Conservation (phyloP, 1,140 invertebrate genomes). For the Microplitis mediator region DNA sequence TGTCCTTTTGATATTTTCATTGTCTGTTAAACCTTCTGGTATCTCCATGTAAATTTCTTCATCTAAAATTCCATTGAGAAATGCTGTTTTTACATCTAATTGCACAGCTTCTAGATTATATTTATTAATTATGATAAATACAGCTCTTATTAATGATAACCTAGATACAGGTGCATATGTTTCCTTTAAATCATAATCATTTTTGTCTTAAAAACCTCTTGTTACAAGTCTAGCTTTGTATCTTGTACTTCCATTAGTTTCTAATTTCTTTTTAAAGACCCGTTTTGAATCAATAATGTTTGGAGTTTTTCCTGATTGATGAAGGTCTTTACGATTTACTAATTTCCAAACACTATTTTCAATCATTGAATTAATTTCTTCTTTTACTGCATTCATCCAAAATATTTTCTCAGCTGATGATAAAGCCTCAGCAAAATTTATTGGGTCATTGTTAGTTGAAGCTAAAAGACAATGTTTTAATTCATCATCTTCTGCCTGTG, state of each 20-base stretch:
- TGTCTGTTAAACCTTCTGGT: constrained; percentile 35
- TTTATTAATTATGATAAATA: constrained; percentile 28
- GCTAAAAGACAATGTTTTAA: background rate
- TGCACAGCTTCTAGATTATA: constrained; percentile 40
- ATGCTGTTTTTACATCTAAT: constrained; percentile 51
- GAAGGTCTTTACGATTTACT: background rate
- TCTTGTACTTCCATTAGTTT: background rate
- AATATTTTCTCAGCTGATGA: background rate
- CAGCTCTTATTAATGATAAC: constrained; percentile 20
- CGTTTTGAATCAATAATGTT: background rate
- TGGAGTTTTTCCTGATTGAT: background rate
- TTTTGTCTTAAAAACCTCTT: constrained; percentile 23
- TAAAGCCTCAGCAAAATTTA: background rate
- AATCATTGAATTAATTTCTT: background rate
- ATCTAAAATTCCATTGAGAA: constrained; percentile 45
- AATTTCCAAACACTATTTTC: background rate
- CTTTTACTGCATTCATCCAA: background rate
- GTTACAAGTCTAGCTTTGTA: constrained; percentile 19
- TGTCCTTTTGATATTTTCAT: background rate
- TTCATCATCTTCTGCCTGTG: background rate
- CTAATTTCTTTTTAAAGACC: background rate
- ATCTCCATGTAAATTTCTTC: constrained; percentile 57
- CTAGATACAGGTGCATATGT: constrained; percentile 26
- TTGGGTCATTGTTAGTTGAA: background rate
- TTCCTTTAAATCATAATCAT: constrained; percentile 19